Evolutionary conservation across 1,140 invertebrate species (phyloP).

Genomic region (Drosophila tani): DNA sequence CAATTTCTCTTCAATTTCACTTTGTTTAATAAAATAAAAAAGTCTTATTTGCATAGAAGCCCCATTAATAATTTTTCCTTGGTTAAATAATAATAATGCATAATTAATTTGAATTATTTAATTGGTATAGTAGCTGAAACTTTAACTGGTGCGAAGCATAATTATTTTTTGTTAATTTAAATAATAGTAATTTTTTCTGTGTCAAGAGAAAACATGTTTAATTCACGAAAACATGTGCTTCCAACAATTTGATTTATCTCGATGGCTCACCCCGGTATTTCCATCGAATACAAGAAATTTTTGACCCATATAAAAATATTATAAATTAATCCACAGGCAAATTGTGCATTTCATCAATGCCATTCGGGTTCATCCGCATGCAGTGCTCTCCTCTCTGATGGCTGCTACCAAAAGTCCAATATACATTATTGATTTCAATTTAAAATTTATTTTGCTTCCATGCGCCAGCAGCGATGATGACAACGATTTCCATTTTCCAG

Average conservation of each 20-base stretch:
- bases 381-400: constrained; percentile 21
- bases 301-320: constrained; percentile 7
- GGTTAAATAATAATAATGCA: not conserved
- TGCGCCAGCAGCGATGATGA: constrained; percentile 21
- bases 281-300: constrained; percentile 4
- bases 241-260: constrained; percentile 14
- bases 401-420: constrained; percentile 23
- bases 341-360: constrained; percentile 22
- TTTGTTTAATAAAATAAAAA: no score
- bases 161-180: not conserved
- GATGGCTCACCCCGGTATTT: not conserved
- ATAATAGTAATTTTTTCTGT: not conserved
- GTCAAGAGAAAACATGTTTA: not conserved
- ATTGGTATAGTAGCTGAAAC: not conserved
- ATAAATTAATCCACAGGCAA: constrained; percentile 28
- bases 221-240: constrained; percentile 11
- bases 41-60: no score
- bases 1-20: no score
- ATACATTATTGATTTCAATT: constrained; percentile 77
- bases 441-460: constrained; percentile 59
- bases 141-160: not conserved
- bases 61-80: no score
- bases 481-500: constrained; percentile 8
- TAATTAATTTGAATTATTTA: not conserved
- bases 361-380: constrained; percentile 24